phyloP scores from a whole-genome alignment of 2,888 invertebrate genomes.

The Panzeria rudis region DNA sequence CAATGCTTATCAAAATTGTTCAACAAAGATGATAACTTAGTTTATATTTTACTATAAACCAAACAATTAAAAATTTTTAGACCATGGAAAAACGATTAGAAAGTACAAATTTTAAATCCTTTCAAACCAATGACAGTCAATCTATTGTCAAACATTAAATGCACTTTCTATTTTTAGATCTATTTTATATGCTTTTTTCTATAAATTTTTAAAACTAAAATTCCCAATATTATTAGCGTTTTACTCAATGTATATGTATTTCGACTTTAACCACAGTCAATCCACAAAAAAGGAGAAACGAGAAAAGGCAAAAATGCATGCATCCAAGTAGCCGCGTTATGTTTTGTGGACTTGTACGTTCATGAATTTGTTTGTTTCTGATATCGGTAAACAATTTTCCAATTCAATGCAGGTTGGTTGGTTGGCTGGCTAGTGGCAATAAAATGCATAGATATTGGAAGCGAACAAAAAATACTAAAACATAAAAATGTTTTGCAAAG shows the following conservation, averaged over 20 bases:
- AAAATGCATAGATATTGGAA: constrained; percentile 54
- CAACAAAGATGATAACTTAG: too few species aligned
- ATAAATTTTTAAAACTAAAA: constrained; percentile 3
- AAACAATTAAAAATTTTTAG: too few species aligned
- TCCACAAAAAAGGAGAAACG: not conserved
- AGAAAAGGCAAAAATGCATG: not conserved
- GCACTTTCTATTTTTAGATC: not conserved
- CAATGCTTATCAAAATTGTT: too few species aligned
- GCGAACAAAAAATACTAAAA: constrained; percentile 11
- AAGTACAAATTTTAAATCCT: too few species aligned
- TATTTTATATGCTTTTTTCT: not conserved
- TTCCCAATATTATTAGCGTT: not conserved
- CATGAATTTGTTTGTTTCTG: constrained; percentile 55
- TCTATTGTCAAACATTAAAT: constrained; percentile 9
- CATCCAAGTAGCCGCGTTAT: constrained; percentile 12
- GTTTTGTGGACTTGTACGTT: not conserved
- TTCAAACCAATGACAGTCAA: too few species aligned
- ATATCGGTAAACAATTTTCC: constrained; percentile 71
- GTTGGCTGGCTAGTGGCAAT: constrained; percentile 52
- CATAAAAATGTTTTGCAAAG: constrained; percentile 15
- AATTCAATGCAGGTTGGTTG: constrained; percentile 80
- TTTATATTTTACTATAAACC: too few species aligned
- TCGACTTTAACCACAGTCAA: not conserved
- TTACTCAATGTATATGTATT: not conserved
- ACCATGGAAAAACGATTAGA: too few species aligned